phyloP scores from a whole-genome alignment of 53 echinoderm and acorn worm genomes.

The Temnopleurus reevesii region DNA sequence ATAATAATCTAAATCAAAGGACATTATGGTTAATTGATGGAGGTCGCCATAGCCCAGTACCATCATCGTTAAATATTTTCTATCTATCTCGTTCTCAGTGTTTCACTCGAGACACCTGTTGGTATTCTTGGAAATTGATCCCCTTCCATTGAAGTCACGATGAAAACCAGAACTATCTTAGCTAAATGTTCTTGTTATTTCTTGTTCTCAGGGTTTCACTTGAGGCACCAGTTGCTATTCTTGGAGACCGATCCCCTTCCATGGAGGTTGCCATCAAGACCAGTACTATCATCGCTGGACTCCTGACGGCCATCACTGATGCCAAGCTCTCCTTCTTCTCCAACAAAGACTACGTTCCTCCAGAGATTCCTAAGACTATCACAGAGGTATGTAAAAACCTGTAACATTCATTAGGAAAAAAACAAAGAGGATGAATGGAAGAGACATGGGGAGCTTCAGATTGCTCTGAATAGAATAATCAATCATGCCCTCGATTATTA shows the following conservation, averaged over 20 bases:
- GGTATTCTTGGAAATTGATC: too few species aligned
- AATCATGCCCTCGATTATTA: too few species aligned
- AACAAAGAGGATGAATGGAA: too few species aligned
- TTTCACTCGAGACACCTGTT: too few species aligned
- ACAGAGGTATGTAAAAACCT: conserved; percentile 59
- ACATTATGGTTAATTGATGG: neutral
- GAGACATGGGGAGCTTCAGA: too few species aligned
- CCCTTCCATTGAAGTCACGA: too few species aligned
- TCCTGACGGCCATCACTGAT: conserved; percentile 73
- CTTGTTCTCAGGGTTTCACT: conserved; percentile 68
- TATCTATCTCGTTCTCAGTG: too few species aligned
- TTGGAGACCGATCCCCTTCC: conserved; percentile 90
- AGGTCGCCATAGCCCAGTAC: neutral
- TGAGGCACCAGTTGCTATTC: conserved; percentile 89
- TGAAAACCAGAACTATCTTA: too few species aligned
- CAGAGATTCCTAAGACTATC: conserved; percentile 69
- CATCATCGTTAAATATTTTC: too few species aligned
- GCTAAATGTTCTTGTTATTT: neutral
- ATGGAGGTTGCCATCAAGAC: conserved; percentile 89
- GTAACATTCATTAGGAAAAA: too few species aligned
- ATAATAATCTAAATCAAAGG: too few species aligned
- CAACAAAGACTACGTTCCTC: conserved; percentile 63
- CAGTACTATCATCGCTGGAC: conserved; percentile 90
- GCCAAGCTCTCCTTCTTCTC: conserved; percentile 90
- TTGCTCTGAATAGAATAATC: too few species aligned